A percentile compares a stretch with the other conserved stretches of the same genome.
Conservation (phyloP, 2,888 invertebrate species). For the Tetheella fluctuosa region DNA sequence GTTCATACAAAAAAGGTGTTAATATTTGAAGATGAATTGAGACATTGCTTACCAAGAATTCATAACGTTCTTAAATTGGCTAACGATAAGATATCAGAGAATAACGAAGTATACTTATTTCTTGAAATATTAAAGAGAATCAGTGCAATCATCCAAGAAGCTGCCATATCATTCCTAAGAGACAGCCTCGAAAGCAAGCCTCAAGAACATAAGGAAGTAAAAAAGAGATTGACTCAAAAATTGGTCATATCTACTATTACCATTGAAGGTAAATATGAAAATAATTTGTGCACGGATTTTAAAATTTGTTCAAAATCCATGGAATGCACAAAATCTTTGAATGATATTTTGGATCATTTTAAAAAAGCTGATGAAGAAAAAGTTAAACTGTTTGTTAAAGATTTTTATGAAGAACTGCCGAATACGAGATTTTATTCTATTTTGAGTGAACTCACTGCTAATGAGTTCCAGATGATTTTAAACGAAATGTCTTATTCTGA, state of each 20-base stretch:
- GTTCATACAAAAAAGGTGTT: slow-evolving; percentile 19
- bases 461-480: slow-evolving; percentile 59
- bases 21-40: slow-evolving; percentile 46
- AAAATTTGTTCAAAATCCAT: slow-evolving; percentile 50
- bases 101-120: slow-evolving; percentile 50
- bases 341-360: slow-evolving; percentile 45
- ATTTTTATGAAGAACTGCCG: slow-evolving; percentile 30
- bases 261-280: slow-evolving; percentile 55
- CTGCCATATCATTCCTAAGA: slow-evolving; percentile 37
- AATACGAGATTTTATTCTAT: slow-evolving; percentile 50
- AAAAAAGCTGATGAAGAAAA: slow-evolving; percentile 40
- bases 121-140: slow-evolving; percentile 58
- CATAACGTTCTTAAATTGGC: slow-evolving; percentile 46
- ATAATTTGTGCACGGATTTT: slow-evolving; percentile 52
- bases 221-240: slow-evolving; percentile 48
- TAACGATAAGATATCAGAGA: slow-evolving; percentile 38
- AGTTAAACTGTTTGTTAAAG: slow-evolving; percentile 41
- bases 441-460: slow-evolving; percentile 48
- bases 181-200: slow-evolving; percentile 39
- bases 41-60: slow-evolving; percentile 40
- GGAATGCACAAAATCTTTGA: slow-evolving; percentile 53
- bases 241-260: slow-evolving; percentile 47
- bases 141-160: slow-evolving; percentile 55
- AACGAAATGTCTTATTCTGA: slow-evolving; percentile 62
- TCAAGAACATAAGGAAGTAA: slow-evolving; percentile 32